Percentiles rank a stretch among this genome's conserved stretches.
phyloP scores from a whole-genome alignment of 1,140 invertebrate genomes.

The Tetramorium parvispinum region DNA sequence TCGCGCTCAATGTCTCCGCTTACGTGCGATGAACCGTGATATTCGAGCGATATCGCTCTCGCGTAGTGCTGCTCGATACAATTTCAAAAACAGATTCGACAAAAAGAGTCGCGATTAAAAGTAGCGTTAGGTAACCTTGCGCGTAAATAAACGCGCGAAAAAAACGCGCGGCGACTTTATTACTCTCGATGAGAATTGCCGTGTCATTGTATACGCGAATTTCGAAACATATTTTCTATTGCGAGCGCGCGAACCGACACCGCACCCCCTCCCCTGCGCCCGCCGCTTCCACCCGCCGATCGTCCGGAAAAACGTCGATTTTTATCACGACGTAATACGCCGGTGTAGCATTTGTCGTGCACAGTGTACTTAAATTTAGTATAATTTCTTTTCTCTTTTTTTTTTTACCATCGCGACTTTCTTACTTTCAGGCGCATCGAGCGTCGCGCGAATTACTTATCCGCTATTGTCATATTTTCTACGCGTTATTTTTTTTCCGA shows the following conservation, averaged over 20 bases:
- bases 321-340: constrained; percentile 37
- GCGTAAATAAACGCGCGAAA: constrained; percentile 47
- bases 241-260: not conserved
- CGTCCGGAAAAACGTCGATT: constrained; percentile 18
- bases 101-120: constrained; percentile 18
- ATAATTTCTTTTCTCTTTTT: not conserved
- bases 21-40: constrained; percentile 32
- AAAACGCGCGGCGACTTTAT: constrained; percentile 35
- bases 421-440: not conserved
- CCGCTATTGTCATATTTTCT: constrained; percentile 1
- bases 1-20: constrained; percentile 26
- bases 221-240: constrained; percentile 9
- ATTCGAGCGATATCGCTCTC: constrained; percentile 27
- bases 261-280: too few species aligned
- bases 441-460: too few species aligned
- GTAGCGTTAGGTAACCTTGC: constrained; percentile 45
- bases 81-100: constrained; percentile 50
- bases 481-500: constrained; percentile 1
- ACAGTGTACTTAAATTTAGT: constrained; percentile 22
- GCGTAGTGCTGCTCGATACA: constrained; percentile 22
- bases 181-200: constrained; percentile 9
- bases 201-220: constrained; percentile 17
- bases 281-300: not conserved
- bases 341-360: constrained; percentile 16
- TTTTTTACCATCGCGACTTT: too few species aligned